A percentile compares a stretch with the other conserved stretches of the same genome.
These are phyloP conservation scores for Lucifuga dentata DNA, from an alignment of 2,113 vertebrate species.

Conservation along the genomic window DNA sequence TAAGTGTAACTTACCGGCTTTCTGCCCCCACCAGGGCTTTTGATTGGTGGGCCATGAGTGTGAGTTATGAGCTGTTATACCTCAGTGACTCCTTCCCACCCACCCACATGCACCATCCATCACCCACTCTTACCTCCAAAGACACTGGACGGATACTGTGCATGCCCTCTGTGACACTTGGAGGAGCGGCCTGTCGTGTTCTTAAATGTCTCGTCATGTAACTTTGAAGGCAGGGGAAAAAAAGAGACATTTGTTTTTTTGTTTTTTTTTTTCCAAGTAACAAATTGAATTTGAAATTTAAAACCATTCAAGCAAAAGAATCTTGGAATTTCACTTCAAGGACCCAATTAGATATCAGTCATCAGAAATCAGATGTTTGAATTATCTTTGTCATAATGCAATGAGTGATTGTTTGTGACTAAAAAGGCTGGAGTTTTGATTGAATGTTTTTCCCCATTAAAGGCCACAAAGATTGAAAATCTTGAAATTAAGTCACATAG, in stretches of 20 bases:
- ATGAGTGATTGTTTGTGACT: not conserved
- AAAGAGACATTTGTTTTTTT: no score
- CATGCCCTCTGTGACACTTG: conserved; percentile 37
- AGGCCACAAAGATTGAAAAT: no score
- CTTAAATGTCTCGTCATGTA: not conserved
- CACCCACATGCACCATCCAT: conserved; percentile 11
- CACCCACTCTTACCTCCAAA: conserved; percentile 35
- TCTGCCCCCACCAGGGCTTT: conserved; percentile 42
- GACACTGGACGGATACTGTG: not conserved
- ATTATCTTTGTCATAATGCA: no score
- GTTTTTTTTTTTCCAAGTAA: no score
- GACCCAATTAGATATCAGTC: not conserved
- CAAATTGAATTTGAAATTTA: no score
- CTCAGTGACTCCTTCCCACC: conserved; percentile 26
- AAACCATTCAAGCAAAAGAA: no score
- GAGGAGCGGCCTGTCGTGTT: not conserved
- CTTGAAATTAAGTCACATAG: no score
- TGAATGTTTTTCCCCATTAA: no score
- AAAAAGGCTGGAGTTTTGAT: not conserved
- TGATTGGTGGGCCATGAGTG: conserved; percentile 60
- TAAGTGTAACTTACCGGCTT: conserved; percentile 56
- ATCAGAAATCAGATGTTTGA: no score
- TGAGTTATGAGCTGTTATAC: conserved; percentile 57
- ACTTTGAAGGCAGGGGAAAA: no score
- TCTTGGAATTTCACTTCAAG: no score